Evolutionary conservation across 1,140 invertebrate species (phyloP).

Genomic region (Paramacrobiotus metropolitanus): DNA sequence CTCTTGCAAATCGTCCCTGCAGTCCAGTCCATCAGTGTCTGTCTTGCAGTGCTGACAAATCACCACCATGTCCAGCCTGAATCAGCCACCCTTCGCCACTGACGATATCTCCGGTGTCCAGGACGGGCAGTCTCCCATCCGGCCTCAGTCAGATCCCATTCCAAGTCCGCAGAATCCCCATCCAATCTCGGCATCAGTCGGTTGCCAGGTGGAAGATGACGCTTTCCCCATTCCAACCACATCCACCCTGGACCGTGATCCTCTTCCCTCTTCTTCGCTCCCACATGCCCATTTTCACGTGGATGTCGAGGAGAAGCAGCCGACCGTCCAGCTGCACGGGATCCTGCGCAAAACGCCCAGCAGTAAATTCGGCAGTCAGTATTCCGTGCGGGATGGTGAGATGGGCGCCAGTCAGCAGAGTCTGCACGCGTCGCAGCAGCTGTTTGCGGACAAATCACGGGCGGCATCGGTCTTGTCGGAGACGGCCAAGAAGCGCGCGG

Average conservation of each 20-base stretch:
- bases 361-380: background rate
- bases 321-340: background rate
- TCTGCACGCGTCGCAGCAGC: background rate
- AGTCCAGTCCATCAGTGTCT: too few species aligned
- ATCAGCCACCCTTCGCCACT: too few species aligned
- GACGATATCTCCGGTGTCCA: too few species aligned
- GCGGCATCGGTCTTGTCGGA: background rate
- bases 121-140: too few species aligned
- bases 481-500: background rate
- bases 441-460: background rate
- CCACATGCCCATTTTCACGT: background rate
- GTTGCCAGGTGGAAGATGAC: background rate
- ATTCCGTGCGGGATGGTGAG: background rate
- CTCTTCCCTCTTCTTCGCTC: too few species aligned
- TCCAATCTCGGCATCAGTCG: too few species aligned
- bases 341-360: background rate
- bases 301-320: background rate
- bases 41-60: too few species aligned
- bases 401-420: background rate
- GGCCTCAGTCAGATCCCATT: too few species aligned
- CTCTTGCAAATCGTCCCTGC: too few species aligned
- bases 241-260: background rate
- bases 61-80: too few species aligned
- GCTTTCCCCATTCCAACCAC: background rate
- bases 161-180: too few species aligned